Percentiles rank a stretch among this genome's conserved stretches.
phyloP scores from a whole-genome alignment of 2,888 invertebrate genomes.

The Hipparchia sbordonii region DNA sequence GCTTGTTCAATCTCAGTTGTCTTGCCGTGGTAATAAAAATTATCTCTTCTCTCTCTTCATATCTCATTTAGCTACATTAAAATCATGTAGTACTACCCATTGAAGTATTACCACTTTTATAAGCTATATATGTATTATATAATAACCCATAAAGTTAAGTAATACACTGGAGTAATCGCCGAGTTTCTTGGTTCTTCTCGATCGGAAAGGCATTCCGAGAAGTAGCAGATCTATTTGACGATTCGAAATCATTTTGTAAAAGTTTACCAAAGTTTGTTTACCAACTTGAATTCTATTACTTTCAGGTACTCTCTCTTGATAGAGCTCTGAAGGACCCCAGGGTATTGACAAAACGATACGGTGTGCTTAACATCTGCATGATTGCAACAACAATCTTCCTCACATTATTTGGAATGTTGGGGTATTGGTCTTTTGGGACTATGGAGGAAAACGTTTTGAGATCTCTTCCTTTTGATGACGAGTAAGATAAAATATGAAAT shows the following conservation, averaged over 20 bases:
- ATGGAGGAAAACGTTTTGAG: constrained; percentile 63
- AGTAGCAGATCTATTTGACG: background rate
- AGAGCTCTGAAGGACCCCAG: constrained; percentile 50
- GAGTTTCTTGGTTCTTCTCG: no score
- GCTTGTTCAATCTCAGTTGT: constrained; percentile 56
- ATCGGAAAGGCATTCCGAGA: background rate
- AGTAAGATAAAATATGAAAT: constrained; percentile 44
- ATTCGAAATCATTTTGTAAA: no score
- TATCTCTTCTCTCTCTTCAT: background rate
- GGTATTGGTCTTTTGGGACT: constrained; percentile 58
- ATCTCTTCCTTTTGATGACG: constrained; percentile 56
- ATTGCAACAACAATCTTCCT: constrained; percentile 45
- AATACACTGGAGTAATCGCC: no score
- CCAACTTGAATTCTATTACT: background rate
- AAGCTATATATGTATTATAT: no score
- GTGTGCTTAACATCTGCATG: constrained; percentile 52
- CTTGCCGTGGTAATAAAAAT: constrained; percentile 55
- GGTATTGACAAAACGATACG: constrained; percentile 47
- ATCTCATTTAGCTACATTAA: no score
- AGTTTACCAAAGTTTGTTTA: no score
- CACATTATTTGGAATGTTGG: constrained; percentile 51
- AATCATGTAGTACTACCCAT: no score
- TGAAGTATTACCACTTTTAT: no score
- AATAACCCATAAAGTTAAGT: no score
- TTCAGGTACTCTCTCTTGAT: constrained; percentile 54